phyloP scores from a whole-genome alignment of 2,113 vertebrate species.

The Microtus pennsylvanicus region DNA sequence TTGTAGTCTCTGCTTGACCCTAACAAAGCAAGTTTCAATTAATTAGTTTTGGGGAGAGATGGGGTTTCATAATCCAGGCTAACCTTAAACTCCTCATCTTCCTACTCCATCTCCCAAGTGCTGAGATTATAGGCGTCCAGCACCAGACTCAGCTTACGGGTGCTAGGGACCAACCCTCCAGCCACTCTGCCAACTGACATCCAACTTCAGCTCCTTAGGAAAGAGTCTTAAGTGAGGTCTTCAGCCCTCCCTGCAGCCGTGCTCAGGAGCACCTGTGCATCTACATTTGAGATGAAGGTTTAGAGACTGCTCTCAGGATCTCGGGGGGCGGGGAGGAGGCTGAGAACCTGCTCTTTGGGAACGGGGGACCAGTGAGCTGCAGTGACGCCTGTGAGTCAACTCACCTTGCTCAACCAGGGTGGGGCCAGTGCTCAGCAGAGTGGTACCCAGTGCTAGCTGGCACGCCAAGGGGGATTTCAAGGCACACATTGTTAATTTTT shows the following conservation, averaged over 20 bases:
- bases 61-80: background rate
- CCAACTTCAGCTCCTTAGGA: background rate
- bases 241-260: background rate
- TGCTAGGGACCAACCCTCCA: background rate
- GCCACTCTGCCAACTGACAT: background rate
- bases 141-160: background rate
- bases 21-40: background rate
- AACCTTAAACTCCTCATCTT: background rate
- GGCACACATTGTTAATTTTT: background rate
- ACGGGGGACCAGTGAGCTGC: background rate
- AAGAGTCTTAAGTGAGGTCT: background rate
- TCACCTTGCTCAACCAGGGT: fast-evolving
- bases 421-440: background rate
- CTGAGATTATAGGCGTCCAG: background rate
- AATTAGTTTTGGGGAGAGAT: background rate
- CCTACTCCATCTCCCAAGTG: background rate
- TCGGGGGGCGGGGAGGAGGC: too few species aligned
- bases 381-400: background rate
- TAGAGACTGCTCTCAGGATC: background rate
- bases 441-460: background rate
- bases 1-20: background rate
- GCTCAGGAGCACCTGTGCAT: background rate
- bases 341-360: background rate
- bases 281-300: background rate
- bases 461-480: background rate